A percentile compares a stretch with the other conserved stretches of the same genome.
Conservation (phyloP, 1,140 invertebrate species). For the Meteorus sp. region DNA sequence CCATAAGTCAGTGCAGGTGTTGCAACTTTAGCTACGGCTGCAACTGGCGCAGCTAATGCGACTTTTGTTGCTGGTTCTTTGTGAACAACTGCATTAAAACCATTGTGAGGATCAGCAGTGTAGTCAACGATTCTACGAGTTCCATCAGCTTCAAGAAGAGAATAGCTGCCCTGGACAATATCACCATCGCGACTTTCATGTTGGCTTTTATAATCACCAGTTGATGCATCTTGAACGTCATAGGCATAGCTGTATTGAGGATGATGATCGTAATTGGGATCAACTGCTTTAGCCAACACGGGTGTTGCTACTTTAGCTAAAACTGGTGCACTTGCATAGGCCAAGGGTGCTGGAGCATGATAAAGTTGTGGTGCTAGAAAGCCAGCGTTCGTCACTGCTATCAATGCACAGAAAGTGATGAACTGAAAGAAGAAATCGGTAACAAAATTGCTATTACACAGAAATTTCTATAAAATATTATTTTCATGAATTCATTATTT, state of each 20-base stretch:
- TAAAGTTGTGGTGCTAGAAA: conserved; percentile 9
- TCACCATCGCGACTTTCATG: conserved; percentile 63
- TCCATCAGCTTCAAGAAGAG: conserved; percentile 63
- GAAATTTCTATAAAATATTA: not conserved
- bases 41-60: conserved; percentile 26
- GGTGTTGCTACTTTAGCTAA: conserved; percentile 16
- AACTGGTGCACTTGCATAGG: conserved; percentile 6
- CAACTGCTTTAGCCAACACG: conserved; percentile 16
- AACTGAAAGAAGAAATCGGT: conserved; percentile 18
- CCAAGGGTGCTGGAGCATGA: not conserved
- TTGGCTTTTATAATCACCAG: conserved; percentile 63
- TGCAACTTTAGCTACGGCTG: conserved; percentile 32
- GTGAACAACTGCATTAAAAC: conserved; percentile 55
- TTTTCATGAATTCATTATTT: not conserved
- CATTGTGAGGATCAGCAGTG: conserved; percentile 54
- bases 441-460: not conserved
- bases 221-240: conserved; percentile 40
- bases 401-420: conserved; percentile 34
- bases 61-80: conserved; percentile 33
- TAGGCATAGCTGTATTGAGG: conserved; percentile 37
- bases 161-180: conserved; percentile 67
- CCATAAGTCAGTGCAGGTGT: conserved; percentile 24
- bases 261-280: conserved; percentile 34
- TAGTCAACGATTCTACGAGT: conserved; percentile 55
- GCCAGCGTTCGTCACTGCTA: conserved; percentile 40